Percentiles rank a stretch among this genome's conserved stretches.
Evolutionary conservation across 2,888 invertebrate genomes (phyloP).

Genomic region (Platypus cylindrus): DNA sequence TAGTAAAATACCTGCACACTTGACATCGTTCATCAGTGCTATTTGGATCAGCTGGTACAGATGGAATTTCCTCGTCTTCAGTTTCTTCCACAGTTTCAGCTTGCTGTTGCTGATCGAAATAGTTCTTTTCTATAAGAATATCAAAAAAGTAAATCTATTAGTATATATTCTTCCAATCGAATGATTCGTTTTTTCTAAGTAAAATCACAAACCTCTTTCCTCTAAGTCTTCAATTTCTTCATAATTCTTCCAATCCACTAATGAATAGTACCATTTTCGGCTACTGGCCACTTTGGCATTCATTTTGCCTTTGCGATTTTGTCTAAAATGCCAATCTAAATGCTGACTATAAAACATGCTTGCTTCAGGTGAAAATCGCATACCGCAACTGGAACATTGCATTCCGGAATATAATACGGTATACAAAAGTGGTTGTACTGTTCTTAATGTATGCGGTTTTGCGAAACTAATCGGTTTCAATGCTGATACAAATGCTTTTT

Average conservation of each 20-base stretch:
- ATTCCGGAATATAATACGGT: constrained; percentile 70
- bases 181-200: background rate
- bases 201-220: constrained; percentile 54
- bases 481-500: constrained; percentile 17
- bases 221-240: constrained; percentile 88
- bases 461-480: constrained; percentile 54
- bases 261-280: constrained; percentile 81
- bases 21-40: constrained; percentile 44
- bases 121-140: constrained; percentile 59
- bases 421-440: constrained; percentile 60
- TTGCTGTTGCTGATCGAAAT: constrained; percentile 60
- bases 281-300: constrained; percentile 72
- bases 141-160: background rate
- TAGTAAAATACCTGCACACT: constrained; percentile 14
- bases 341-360: constrained; percentile 88
- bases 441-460: constrained; percentile 60
- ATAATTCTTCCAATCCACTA: constrained; percentile 86
- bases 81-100: constrained; percentile 46
- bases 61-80: constrained; percentile 49
- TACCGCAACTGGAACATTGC: constrained; percentile 94
- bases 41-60: constrained; percentile 55
- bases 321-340: constrained; percentile 96
- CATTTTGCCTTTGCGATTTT: constrained; percentile 80
- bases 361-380: constrained; percentile 82
- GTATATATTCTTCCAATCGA: background rate